These are phyloP conservation scores for Trichonephila clavata DNA, from an alignment of 1,140 invertebrate genomes.

Conservation along the genomic window DNA sequence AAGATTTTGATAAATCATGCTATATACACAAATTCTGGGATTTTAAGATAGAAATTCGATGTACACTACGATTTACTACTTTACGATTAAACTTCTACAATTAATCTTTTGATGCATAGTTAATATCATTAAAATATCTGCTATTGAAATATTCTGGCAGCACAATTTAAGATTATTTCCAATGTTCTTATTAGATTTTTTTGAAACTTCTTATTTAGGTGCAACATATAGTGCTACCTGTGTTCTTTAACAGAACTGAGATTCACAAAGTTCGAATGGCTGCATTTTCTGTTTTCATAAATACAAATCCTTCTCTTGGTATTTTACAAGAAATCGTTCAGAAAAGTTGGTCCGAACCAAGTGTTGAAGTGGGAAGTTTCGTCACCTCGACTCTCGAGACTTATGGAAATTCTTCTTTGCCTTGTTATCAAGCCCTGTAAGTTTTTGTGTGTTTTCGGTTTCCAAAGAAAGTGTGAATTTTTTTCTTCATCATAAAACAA, in stretches of 20 bases:
- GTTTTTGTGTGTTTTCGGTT: neutral
- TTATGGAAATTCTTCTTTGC: conserved; percentile 66
- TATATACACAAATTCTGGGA: no score
- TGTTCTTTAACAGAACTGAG: conserved; percentile 77
- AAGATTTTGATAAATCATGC: no score
- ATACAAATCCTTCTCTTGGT: conserved; percentile 58
- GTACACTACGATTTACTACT: no score
- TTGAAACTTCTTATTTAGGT: conserved; percentile 11
- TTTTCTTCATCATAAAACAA: no score
- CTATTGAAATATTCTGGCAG: no score
- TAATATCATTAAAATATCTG: no score
- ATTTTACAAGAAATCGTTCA: conserved; percentile 77
- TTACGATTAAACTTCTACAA: no score
- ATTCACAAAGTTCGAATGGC: conserved; percentile 75
- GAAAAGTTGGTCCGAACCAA: conserved; percentile 67
- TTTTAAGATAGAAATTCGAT: no score
- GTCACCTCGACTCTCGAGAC: conserved; percentile 69
- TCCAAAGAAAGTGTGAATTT: no score
- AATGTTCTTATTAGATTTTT: neutral
- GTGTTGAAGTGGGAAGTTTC: conserved; percentile 71
- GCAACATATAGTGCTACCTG: conserved; percentile 68
- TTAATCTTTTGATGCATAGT: no score
- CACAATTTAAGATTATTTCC: no score
- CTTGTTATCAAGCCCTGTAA: conserved; percentile 42
- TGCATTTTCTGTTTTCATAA: conserved; percentile 77